Percentiles rank a stretch among this genome's conserved stretches.
These are phyloP conservation scores for Lagodon rhomboides DNA, from an alignment of 2,797 vertebrate genomes.

Conservation along the genomic window DNA sequence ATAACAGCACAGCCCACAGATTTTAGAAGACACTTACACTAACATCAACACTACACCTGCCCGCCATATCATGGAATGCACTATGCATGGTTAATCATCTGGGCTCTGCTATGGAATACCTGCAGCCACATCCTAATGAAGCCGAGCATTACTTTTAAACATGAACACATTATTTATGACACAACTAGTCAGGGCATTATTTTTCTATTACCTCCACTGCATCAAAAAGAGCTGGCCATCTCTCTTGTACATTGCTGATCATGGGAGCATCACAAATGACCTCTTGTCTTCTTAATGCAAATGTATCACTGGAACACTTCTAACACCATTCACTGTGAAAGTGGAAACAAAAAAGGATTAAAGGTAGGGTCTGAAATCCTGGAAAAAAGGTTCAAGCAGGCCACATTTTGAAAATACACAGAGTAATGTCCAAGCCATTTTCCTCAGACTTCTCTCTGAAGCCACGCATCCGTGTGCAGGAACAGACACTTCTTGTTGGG, in stretches of 20 bases:
- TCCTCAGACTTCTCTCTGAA: no score
- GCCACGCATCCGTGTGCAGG: no score
- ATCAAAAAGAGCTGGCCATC: constrained; percentile 32
- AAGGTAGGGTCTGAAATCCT: no score
- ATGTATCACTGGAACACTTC: no score
- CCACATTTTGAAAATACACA: no score
- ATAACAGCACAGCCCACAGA: background rate
- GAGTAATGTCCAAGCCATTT: no score
- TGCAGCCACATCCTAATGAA: constrained; percentile 1
- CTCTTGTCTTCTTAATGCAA: constrained; percentile 26
- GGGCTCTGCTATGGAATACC: constrained; percentile 3
- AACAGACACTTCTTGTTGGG: no score
- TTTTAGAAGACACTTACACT: constrained; percentile 4
- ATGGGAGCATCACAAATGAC: constrained; percentile 11
- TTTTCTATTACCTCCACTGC: constrained; percentile 10
- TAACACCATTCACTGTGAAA: no score
- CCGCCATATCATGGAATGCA: background rate
- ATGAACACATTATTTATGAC: constrained; percentile 7
- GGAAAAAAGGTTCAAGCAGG: no score
- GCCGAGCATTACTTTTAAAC: background rate
- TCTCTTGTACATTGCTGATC: constrained; percentile 22
- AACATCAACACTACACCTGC: constrained; percentile 5
- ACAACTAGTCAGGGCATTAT: constrained; percentile 8
- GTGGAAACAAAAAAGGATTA: no score
- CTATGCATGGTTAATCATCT: background rate